Base-by-base conservation (phyloP, 2,113 vertebrate genomes). In the Tragelaphus scriptus region DNA sequence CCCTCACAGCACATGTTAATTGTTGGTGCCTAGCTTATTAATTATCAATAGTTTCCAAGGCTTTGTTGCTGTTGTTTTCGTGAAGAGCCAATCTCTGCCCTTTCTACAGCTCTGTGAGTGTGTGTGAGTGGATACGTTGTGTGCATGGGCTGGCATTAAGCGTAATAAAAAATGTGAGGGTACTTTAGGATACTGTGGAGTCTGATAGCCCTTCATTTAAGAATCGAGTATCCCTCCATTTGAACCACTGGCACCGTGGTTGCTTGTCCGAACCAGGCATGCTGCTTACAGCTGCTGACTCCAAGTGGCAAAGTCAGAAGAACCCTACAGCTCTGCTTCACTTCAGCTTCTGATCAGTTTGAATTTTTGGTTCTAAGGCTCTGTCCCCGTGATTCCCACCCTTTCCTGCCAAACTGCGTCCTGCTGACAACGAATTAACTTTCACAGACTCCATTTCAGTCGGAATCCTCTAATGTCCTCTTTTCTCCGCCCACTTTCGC, bases 1-100 rank as follows among this genome's bases (percentile, higher is more conserved):
- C 98, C 95, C 89, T 96, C 97, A 97, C 97, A 98, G 95, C 98
- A 97, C 94, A 55, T 97, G 98, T 98, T 99, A 99, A 99, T 98
- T 98, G 98, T 98, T 77, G 89, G 95, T 98, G 97, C 97, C 97
- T 1, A 21, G 97, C 97, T 98, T 98, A 98, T 98, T 98, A 98
- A 98, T 98, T 98, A 98, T 96, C 96, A 93, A 98, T 97, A 98
- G 90, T 98, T 98, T 98, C 97, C 97, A 98, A 98, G 97, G 61
- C 95, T 96, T 92, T 93, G 49, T 88, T 92, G 59, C 85, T 90
- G 84, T 90, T 90, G 15, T 95, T 93, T 94, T 96, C 81, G 56
- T 84, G 94, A 94, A 89, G 28, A 90, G 68, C 30, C 28, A 32
- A n/a, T 21, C 91, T 36, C 1, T 58, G 75, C n/a, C 84, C 61